Evolutionary conservation across 2,113 vertebrate species (phyloP), one percentile per base, ranked within the genome.

Genomic region (Lipophrys pholis): DNA sequence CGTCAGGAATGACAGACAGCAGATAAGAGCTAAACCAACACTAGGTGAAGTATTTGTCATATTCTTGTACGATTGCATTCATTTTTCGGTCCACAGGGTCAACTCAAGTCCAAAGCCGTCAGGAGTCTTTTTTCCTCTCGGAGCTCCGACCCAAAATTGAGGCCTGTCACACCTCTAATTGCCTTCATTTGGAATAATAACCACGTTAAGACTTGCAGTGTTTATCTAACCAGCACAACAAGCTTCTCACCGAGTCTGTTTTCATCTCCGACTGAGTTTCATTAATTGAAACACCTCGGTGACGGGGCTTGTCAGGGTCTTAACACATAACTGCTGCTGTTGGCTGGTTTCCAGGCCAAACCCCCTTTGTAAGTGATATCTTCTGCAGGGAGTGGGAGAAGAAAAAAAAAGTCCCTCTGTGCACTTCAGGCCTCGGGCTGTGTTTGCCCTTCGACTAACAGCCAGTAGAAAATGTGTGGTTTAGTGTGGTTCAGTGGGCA

Each of bases 281-380:
- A 84, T 73, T 84, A 73, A 85, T 8, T 63, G 58, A 64, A 87
- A 64, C 63, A 43, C 53, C 62, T 51, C 59, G 76, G 67, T 8
- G 68, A 91, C 72, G 54, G 59, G 39, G 35, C 63, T 64, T 75
- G 79, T 89, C 78, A 84, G 66, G 75, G 86, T 76, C 71, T 73
- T 49, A 60, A 80, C 64, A 76, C 56, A 30, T 12, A 58, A 58
- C 57, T 50, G 58, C 76, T 81, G 83, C 83, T 80, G 79, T 55
- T 91, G 89, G 89, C 84, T 54, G 15, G 35, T 54, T 36, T 80
- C 83, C 89, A 91, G 21, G 67, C 58, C 10, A 35, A 82, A 36
- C 75, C 10, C 55, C 82, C 21, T 63, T 63, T 66, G 82, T 66
- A 78, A 78, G 48, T 54, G 66, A 89, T 85, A 86, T 84, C 72